Conservation (phyloP, 1,140 invertebrate species). For the Pachyrhynchus sulphureomaculatus region DNA sequence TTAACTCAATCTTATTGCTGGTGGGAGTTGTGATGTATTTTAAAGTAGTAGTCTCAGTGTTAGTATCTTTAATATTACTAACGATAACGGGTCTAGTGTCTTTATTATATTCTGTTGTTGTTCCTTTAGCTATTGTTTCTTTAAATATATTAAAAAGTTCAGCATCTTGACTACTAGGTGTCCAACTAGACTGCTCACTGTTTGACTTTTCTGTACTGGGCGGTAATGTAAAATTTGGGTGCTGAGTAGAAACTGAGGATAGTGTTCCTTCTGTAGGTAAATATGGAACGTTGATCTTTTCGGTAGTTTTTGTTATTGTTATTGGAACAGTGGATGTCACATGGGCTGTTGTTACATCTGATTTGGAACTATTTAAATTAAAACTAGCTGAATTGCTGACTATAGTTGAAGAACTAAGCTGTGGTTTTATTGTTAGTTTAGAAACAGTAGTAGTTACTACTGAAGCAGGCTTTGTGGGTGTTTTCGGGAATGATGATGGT, state of each 20-base stretch:
- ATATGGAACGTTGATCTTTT: background rate
- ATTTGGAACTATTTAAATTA: too few species aligned
- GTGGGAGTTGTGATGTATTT: background rate
- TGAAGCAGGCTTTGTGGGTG: background rate
- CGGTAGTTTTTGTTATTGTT: background rate
- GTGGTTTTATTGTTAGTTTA: background rate
- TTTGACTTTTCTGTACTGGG: background rate
- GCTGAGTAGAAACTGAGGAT: too few species aligned
- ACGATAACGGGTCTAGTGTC: too few species aligned
- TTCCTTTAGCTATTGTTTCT: background rate
- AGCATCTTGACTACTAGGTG: background rate
- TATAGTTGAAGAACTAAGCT: background rate
- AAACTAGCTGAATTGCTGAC: background rate
- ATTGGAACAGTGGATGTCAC: background rate
- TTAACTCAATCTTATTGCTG: background rate
- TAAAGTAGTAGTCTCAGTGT: background rate
- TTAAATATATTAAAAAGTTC: conserved; percentile 13
- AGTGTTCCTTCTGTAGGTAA: too few species aligned
- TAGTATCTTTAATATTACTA: background rate
- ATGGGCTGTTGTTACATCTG: background rate
- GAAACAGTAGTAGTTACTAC: background rate
- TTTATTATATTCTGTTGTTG: background rate
- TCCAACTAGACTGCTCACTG: background rate
- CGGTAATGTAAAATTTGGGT: background rate
- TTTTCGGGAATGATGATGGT: background rate